A percentile compares a stretch with the other conserved stretches of the same genome.
Conservation (phyloP, 1,140 invertebrate species). For the Zaprionus lachaisei region DNA sequence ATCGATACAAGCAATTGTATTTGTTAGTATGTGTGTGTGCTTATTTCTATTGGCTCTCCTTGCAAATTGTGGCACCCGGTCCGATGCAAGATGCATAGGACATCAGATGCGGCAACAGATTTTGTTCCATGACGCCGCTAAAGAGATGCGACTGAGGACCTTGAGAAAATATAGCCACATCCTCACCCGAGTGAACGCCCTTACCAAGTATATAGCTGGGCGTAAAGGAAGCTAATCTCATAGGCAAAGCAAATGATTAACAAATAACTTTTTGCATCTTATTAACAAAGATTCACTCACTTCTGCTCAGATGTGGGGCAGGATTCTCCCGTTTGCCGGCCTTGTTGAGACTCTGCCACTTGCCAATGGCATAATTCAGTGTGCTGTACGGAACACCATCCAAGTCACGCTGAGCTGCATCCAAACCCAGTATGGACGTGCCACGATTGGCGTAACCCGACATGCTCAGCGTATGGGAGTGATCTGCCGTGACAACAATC, state of each 20-base stretch:
- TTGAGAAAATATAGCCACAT: constrained; percentile 88
- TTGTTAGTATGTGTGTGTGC: background rate
- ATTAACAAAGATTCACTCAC: constrained; percentile 35
- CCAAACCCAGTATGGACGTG: constrained; percentile 87
- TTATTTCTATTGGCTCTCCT: constrained; percentile 1
- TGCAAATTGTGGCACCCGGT: constrained; percentile 51
- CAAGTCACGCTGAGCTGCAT: constrained; percentile 41
- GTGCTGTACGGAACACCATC: constrained; percentile 87
- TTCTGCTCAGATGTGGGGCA: constrained; percentile 45
- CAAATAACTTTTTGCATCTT: background rate
- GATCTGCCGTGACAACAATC: constrained; percentile 89
- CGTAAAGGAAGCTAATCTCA: constrained; percentile 72
- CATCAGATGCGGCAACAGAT: constrained; percentile 90
- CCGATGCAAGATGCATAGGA: constrained; percentile 88
- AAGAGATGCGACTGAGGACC: constrained; percentile 90
- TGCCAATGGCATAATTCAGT: constrained; percentile 88
- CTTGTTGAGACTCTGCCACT: constrained; percentile 85
- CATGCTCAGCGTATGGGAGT: constrained; percentile 88
- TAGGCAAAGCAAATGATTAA: background rate
- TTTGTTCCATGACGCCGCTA: constrained; percentile 91
- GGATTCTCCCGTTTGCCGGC: constrained; percentile 58
- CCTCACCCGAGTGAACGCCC: constrained; percentile 89
- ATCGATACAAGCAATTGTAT: background rate
- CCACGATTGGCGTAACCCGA: constrained; percentile 89
- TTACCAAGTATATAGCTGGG: constrained; percentile 84